Evolutionary conservation across 2,797 vertebrate species (phyloP), one percentile per base, ranked within the genome.

Genomic region (Enteromius fasciolatus): DNA sequence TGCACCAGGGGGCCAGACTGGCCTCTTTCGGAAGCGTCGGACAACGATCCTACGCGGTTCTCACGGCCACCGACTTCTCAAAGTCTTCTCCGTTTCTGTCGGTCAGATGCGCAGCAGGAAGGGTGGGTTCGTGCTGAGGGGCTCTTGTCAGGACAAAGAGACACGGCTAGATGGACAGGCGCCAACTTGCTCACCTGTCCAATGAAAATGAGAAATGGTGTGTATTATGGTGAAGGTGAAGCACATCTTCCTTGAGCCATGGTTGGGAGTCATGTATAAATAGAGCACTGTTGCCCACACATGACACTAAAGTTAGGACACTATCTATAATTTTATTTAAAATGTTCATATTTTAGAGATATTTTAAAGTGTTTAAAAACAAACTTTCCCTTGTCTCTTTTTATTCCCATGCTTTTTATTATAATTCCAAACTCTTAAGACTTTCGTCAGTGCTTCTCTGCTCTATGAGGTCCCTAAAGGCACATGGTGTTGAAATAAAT

Each of bases 11-110:
- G 91, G 92, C 84, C 83, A 52, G 89, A 87, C 80, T 89, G 91
- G 87, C 91, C 92, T 91, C 89, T 90, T 93, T 92, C 50, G 67
- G 86, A 82, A 76, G 78, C 17, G 11, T 79, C n/a, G 63, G 87
- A 90, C 90, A 82, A 78, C 12, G 17, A 63, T 50, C 67, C 80
- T 85, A 79, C 8, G 18, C 80, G 41, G 39, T 78, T 50, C 76
- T 78, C 18, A 69, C 66, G 17, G 52, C 82, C 39, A 36, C 33
- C 9, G 87, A 89, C 88, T 74, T 81, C 80, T 92, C 80, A 90
- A 90, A 88, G 86, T 91, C 89, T 52, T 44, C 12, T 39, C 54
- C 0, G 36, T 10, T 17, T 46, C 12, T 75, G 46, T 69, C 20
- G 61, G 54, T 17, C 66, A 31, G 33, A 44, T 17, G 73, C 46